phyloP scores from a whole-genome alignment of 2,797 vertebrate species.

The Enteromius mattozi region DNA sequence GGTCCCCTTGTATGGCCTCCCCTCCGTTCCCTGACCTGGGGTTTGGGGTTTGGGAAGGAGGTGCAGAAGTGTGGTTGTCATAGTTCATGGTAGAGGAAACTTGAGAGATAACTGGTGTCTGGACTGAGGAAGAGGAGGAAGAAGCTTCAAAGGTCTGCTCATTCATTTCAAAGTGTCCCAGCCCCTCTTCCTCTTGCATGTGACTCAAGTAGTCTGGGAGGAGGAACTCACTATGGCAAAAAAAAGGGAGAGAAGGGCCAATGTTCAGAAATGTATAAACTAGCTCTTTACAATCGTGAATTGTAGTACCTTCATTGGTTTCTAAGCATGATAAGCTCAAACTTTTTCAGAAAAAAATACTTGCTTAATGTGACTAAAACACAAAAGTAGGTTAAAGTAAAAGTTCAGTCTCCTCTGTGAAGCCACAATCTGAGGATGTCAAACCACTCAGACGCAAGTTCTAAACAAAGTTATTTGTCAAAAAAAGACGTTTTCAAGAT shows the following conservation, averaged over 20 bases:
- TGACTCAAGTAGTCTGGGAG: conserved; percentile 91
- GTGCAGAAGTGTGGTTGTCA: conserved; percentile 86
- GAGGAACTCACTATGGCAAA: conserved; percentile 85
- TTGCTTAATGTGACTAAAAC: not conserved
- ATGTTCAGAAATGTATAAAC: conserved; percentile 25
- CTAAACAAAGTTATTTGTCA: not conserved
- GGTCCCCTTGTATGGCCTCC: conserved; percentile 67
- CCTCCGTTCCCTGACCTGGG: conserved; percentile 76
- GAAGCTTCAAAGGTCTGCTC: conserved; percentile 80
- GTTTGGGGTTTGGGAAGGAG: conserved; percentile 85
- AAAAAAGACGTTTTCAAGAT: conserved; percentile 14
- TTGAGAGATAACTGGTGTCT: conserved; percentile 98
- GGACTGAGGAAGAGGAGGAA: conserved; percentile 89
- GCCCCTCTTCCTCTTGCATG: conserved; percentile 85
- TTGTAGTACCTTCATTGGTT: not conserved
- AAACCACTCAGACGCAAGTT: conserved; percentile 41
- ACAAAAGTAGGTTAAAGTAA: not conserved
- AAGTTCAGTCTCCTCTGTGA: conserved; percentile 28
- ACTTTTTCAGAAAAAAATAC: not conserved
- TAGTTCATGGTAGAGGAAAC: conserved; percentile 98
- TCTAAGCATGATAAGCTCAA: not conserved
- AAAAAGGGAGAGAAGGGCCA: conserved; percentile 6
- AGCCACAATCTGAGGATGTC: conserved; percentile 48
- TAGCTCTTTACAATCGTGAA: not conserved
- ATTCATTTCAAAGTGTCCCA: conserved; percentile 87